Percentiles rank a stretch among this genome's conserved stretches.
Evolutionary conservation across 2,888 invertebrate genomes (phyloP).

Genomic region (Ecliptopera silaceata): DNA sequence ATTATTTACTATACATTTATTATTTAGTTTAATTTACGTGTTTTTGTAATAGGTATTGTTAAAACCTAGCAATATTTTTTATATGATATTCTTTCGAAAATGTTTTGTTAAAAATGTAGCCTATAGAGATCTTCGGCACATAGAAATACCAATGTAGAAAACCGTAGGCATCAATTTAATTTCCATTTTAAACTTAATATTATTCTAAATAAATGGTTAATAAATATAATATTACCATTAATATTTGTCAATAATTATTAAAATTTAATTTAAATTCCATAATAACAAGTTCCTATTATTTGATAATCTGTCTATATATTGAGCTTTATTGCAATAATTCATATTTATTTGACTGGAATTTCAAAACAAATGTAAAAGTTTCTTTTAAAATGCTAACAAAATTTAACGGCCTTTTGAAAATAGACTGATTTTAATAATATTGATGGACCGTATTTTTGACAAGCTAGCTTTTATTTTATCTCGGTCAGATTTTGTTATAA

Average conservation of each 20-base stretch:
- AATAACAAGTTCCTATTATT: slow-evolving; percentile 18
- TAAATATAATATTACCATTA: slow-evolving; percentile 29
- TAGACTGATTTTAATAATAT: neutral
- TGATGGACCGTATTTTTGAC: neutral
- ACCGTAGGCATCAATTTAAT: slow-evolving; percentile 21
- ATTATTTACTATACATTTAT: slow-evolving; percentile 15
- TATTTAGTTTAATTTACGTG: neutral
- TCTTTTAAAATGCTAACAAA: neutral
- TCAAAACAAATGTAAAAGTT: slow-evolving; percentile 17
- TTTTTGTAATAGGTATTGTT: no score
- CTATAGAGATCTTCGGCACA: slow-evolving; percentile 19
- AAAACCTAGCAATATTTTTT: no score
- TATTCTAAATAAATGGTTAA: slow-evolving; percentile 24
- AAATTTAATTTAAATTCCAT: slow-evolving; percentile 25
- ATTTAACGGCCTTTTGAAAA: neutral
- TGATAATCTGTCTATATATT: slow-evolving; percentile 20
- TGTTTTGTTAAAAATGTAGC: neutral
- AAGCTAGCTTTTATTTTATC: neutral
- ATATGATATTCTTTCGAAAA: no score
- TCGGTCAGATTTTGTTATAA: slow-evolving; percentile 19
- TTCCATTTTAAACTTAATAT: slow-evolving; percentile 19
- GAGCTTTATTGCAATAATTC: slow-evolving; percentile 31
- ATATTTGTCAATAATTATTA: slow-evolving; percentile 26
- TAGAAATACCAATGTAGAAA: no score
- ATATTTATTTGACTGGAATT: slow-evolving; percentile 25